phyloP scores from a whole-genome alignment of 2,113 vertebrate genomes.

The Tragelaphus strepsiceros region DNA sequence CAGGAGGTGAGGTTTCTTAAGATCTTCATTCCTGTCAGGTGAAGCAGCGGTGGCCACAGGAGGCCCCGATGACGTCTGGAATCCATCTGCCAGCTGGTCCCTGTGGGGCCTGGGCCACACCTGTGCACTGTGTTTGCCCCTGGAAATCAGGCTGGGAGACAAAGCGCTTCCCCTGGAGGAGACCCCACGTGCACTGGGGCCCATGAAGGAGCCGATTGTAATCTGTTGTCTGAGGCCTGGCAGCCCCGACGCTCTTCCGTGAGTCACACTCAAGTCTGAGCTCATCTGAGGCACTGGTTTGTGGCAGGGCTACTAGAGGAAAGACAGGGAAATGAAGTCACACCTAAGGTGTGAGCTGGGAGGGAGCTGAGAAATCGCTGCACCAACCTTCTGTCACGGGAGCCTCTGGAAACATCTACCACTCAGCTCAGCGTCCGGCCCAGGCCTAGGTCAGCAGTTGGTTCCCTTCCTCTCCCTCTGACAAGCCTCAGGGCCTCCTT shows the following conservation, averaged over 20 bases:
- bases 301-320: background rate
- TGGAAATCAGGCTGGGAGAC: background rate
- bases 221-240: background rate
- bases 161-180: background rate
- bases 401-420: background rate
- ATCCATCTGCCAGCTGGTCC: background rate
- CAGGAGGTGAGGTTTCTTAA: background rate
- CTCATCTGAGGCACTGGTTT: background rate
- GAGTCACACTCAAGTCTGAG: slow-evolving; percentile 54
- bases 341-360: background rate
- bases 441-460: background rate
- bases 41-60: background rate
- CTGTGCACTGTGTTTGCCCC: background rate
- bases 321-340: background rate
- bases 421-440: background rate
- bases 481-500: background rate
- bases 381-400: background rate
- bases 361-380: background rate
- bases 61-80: background rate
- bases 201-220: background rate
- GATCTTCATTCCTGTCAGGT: background rate
- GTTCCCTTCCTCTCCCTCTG: background rate
- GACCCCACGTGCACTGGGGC: background rate
- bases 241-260: background rate
- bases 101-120: too few relatives aligned